Percentiles rank a stretch among this genome's conserved stretches.
Evolutionary conservation across 2,797 vertebrate species (phyloP).

Genomic region (Selene dorsalis): DNA sequence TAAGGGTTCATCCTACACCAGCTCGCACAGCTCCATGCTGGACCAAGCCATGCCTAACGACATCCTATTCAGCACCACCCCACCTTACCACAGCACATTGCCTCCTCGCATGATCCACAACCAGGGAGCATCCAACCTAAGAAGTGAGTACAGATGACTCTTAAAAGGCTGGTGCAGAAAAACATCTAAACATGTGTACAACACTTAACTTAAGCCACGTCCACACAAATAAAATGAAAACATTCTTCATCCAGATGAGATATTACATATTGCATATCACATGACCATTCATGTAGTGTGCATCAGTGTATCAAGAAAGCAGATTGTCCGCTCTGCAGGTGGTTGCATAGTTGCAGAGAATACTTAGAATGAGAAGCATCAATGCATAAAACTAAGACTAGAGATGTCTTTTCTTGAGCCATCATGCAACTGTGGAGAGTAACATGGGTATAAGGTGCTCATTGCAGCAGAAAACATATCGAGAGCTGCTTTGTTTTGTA

Average conservation of each 20-base stretch:
- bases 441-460: too few species aligned
- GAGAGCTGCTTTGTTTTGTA: too few species aligned
- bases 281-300: neutral
- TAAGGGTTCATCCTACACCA: conserved; percentile 90
- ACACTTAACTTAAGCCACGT: neutral
- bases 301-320: too few species aligned
- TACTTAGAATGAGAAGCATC: too few species aligned
- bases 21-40: conserved; percentile 92
- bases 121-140: conserved; percentile 88
- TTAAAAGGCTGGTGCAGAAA: neutral
- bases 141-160: conserved; percentile 86
- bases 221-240: neutral
- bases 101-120: conserved; percentile 89
- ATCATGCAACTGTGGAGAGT: too few species aligned
- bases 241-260: too few species aligned
- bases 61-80: conserved; percentile 96
- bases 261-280: neutral
- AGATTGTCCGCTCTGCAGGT: too few species aligned
- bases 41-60: conserved; percentile 95
- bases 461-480: too few species aligned
- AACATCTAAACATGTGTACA: neutral
- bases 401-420: too few species aligned
- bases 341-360: too few species aligned
- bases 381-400: too few species aligned
- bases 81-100: conserved; percentile 92